Conservation (phyloP, 2,797 vertebrate species). For the Microhierax caerulescens region DNA sequence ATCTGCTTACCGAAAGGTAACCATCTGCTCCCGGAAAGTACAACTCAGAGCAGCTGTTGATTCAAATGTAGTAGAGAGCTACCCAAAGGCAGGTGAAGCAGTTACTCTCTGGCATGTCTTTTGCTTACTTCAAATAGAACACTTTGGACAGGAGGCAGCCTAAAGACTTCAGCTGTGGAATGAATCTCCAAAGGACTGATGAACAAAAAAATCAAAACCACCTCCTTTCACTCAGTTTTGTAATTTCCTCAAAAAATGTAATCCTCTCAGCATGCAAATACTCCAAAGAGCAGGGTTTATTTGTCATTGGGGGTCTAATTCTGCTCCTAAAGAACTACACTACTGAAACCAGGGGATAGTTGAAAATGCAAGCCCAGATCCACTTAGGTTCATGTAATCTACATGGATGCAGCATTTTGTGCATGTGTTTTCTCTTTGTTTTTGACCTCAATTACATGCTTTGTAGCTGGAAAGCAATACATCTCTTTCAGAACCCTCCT, state of each 20-base stretch:
- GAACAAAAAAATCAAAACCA: background rate
- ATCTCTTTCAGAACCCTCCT: background rate
- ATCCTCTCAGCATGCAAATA: background rate
- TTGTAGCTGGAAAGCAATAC: conserved; percentile 26
- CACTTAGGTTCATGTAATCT: background rate
- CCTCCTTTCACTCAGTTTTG: background rate
- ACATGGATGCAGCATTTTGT: background rate
- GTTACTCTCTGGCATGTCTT: background rate
- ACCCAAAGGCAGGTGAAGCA: background rate
- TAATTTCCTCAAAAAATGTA: background rate
- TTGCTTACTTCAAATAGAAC: background rate
- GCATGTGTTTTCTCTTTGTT: conserved; percentile 3
- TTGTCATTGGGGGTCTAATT: background rate
- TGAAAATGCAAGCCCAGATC: background rate
- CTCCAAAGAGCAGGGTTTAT: background rate
- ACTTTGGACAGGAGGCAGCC: background rate
- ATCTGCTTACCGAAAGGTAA: background rate
- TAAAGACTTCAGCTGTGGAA: background rate
- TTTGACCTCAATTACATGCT: conserved; percentile 21
- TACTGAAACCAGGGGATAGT: no score
- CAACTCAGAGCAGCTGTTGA: background rate
- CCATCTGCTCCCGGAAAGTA: background rate
- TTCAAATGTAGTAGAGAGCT: background rate
- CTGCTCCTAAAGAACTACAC: background rate
- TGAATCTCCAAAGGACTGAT: background rate